Base-by-base conservation (phyloP, 2,113 vertebrate genomes). In the Platichthys flesus region DNA sequence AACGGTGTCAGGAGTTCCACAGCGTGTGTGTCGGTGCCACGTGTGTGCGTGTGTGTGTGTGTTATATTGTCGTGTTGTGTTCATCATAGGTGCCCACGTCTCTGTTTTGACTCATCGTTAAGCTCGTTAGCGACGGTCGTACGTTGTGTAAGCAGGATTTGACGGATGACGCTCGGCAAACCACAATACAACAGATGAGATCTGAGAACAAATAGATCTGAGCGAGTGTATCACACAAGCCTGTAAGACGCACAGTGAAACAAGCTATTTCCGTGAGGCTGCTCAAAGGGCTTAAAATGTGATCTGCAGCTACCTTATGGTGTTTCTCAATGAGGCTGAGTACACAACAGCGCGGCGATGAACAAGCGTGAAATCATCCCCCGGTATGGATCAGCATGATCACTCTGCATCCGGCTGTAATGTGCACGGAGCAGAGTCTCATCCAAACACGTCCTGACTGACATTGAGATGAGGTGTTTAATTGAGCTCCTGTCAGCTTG, bases 41-140 rank as follows among this genome's bases (percentile, higher is more conserved):
- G 64, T 68, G 31, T 31, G 28, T 31, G 59, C 10, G 61, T 75
- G 58, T 75, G 58, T 59, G 51, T 61, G 59, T 72, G 42, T 61
- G 70, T 74, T 3, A 6, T 1, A 15, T n/a, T 21, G 9, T 42
- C 40, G 10, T 42, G 40, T 42, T 42, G 40, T 12, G 2, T 42
- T 42, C 40, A 42, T 13, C 40, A 42, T 13, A 42, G 40, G 40
- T 42, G 13, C 40, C 40, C 40, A 42, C 40, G 83, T 80, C 81
- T 78, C 69, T 79, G 79, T 83, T 87, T 52, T 85, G 81, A 81
- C 58, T 86, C 69, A 47, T 9, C 42, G 71, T 73, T 90, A 91
- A 88, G 79, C 90, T 86, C 83, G 67, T 90, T 88, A 85, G 76
- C 37, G 63, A 86, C 80, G 65, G 47, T 70, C 70, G 31, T 61